Base-by-base conservation (phyloP, 2,797 vertebrate species). In the Heteromormyrus szaboi region DNA sequence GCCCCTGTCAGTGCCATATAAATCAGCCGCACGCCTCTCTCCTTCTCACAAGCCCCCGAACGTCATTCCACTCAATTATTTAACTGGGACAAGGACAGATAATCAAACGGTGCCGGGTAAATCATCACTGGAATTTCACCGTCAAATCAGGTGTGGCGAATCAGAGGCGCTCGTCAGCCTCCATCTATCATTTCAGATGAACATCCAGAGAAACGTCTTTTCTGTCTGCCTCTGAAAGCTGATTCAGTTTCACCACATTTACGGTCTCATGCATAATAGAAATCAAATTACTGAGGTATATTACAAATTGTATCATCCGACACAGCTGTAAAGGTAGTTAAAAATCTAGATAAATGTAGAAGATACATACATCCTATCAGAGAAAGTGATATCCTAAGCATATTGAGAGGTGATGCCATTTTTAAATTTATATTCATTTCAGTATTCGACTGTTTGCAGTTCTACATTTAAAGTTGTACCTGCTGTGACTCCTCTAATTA, bases 131-230 rank as follows among this genome's bases (percentile, higher is more conserved):
- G 48, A 92, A 92, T 93, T 95, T 94, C 93, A 95, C 95, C 94
- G 94, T 95, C 94, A 94, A 94, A 95, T 96, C 93, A 94, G 94
- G 92, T 93, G 90, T 92, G 94, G 92, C 93, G 92, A 95, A 95
- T 95, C 94, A 94, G 94, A 90, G 94, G 93, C 88, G 83, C 90
- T 91, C 93, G 94, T 93, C 94, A 94, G 94, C 93, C 94, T 93
- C 90, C 93, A 94, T 92, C 91, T 93, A 92, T 94, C 92, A 93
- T 94, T 92, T 93, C 92, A 90, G 94, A 94, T 93, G 91, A 93
- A 91, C 92, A 90, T 90, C 92, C 48, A 88, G 79, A n/a, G 37
- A 91, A 92, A 91, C 91, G 89, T 54, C 91, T 50, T 90, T 91
- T 89, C 87, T 91, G 89, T 68, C 56, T 79, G 91, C 91, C 91